These are phyloP conservation scores for Scortum barcoo DNA, from an alignment of 2,113 vertebrate genomes.

Conservation along the genomic window DNA sequence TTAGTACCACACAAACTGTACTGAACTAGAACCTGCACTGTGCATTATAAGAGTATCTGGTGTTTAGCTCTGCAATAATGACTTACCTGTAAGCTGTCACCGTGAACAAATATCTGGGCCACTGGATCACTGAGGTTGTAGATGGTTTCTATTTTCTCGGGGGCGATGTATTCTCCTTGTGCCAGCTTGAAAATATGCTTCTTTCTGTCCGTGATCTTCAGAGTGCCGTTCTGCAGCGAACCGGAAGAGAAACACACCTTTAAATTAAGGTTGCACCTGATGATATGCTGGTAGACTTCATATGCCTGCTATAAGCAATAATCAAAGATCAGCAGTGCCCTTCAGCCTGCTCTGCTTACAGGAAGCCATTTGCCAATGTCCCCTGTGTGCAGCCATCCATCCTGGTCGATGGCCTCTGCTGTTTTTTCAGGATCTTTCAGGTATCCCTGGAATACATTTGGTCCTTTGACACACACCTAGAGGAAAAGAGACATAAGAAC, in stretches of 20 bases:
- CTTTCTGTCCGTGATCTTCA: conserved; percentile 97
- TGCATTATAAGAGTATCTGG: background rate
- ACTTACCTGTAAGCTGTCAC: conserved; percentile 94
- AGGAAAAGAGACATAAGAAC: conserved; percentile 6
- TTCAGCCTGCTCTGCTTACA: conserved; percentile 81
- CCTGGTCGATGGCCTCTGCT: conserved; percentile 90
- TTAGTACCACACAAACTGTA: background rate
- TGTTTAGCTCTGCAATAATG: background rate
- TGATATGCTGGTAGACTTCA: background rate
- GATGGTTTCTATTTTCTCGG: conserved; percentile 96
- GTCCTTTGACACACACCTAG: conserved; percentile 96
- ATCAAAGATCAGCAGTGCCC: background rate
- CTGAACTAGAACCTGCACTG: background rate
- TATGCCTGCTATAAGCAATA: background rate
- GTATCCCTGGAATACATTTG: conserved; percentile 95
- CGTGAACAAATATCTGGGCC: conserved; percentile 95
- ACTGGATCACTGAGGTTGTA: conserved; percentile 91
- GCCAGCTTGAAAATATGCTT: conserved; percentile 99
- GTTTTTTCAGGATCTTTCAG: conserved; percentile 93
- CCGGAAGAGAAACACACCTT: background rate
- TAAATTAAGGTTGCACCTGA: background rate
- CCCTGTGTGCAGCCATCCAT: conserved; percentile 97
- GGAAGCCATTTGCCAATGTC: conserved; percentile 97
- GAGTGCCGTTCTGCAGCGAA: conserved; percentile 90
- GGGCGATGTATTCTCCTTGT: conserved; percentile 98